These are phyloP conservation scores for Sigmodon hispidus DNA, from an alignment of 2,113 vertebrate genomes.

Conservation along the genomic window DNA sequence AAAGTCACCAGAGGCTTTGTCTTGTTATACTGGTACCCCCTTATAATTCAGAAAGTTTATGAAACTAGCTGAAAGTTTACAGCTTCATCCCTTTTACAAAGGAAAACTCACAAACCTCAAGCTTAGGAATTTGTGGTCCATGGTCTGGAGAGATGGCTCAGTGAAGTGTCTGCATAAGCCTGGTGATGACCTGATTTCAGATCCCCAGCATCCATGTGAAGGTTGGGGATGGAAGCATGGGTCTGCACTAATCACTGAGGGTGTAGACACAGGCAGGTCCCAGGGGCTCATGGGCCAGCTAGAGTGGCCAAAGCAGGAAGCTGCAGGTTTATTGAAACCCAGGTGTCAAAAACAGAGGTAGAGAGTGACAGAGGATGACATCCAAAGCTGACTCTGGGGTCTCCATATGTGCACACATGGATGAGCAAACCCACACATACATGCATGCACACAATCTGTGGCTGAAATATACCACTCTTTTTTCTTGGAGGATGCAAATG, in stretches of 20 bases:
- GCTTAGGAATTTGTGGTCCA: neutral
- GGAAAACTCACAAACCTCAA: neutral
- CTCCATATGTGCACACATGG: too few relatives aligned
- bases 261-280: neutral
- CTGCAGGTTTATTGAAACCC: neutral
- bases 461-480: neutral
- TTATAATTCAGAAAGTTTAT: neutral
- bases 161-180: neutral
- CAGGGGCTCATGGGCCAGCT: neutral
- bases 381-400: too few relatives aligned
- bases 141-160: neutral
- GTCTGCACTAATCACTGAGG: neutral
- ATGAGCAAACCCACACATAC: neutral
- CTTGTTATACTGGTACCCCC: neutral
- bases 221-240: neutral
- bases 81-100: slow-evolving; percentile 20
- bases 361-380: neutral
- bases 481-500: neutral
- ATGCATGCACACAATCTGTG: too few relatives aligned
- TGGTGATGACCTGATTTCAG: neutral
- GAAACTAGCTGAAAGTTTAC: neutral
- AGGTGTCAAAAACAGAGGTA: neutral
- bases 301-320: neutral
- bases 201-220: neutral
- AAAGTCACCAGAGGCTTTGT: neutral